Percentiles rank a stretch among this genome's conserved stretches.
phyloP scores from a whole-genome alignment of 2,888 invertebrate genomes.

The Platycheirus rosarum region DNA sequence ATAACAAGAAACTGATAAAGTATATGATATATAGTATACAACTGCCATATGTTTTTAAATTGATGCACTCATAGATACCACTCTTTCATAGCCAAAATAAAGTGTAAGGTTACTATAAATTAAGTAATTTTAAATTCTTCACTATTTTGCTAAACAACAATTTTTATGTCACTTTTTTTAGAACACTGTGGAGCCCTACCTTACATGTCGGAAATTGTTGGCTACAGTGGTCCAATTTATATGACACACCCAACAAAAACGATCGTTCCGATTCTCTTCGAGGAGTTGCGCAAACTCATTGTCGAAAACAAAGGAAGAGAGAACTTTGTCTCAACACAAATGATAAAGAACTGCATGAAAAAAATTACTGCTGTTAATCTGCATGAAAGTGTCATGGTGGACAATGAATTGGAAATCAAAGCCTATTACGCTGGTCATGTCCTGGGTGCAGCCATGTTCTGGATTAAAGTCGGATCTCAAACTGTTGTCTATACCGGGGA shows the following conservation, averaged over 20 bases:
- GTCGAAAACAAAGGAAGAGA: conserved; percentile 96
- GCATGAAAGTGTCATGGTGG: conserved; percentile 98
- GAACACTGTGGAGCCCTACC: conserved; percentile 98
- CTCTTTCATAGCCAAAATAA: no score
- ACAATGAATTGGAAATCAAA: conserved; percentile 97
- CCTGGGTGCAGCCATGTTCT: conserved; percentile 99
- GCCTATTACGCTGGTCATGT: conserved; percentile 99
- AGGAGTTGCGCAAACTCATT: conserved; percentile 95
- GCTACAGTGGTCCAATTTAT: conserved; percentile 98
- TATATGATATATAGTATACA: no score
- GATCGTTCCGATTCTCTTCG: conserved; percentile 98
- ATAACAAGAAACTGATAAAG: no score
- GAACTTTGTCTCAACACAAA: conserved; percentile 98
- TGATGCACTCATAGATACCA: no score
- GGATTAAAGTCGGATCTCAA: conserved; percentile 97
- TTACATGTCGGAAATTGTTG: conserved; percentile 98
- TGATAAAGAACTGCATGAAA: conserved; percentile 99
- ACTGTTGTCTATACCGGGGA: conserved; percentile 99
- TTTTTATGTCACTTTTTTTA: conserved; percentile 46
- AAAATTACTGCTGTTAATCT: conserved; percentile 98
- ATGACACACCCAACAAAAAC: conserved; percentile 99
- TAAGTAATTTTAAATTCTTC: no score
- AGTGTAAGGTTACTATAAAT: no score
- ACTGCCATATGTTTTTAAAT: no score
- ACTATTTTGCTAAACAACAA: no score